These are phyloP conservation scores for Pectinophora gossypiella DNA, from an alignment of 1,140 invertebrate genomes.

Conservation along the genomic window DNA sequence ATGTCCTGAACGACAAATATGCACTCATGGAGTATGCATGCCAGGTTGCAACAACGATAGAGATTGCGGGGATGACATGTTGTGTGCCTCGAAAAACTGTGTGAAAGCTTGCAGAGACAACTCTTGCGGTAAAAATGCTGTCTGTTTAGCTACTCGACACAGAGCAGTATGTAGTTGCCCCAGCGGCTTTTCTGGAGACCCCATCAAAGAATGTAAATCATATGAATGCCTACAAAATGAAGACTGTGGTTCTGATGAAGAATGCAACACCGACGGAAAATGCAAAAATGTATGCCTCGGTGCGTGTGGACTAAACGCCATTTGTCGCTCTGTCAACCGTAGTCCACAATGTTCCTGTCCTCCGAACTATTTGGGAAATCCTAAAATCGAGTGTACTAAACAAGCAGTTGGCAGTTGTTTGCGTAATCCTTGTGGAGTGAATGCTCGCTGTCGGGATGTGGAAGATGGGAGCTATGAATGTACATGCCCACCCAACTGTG, in stretches of 20 bases:
- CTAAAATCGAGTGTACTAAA: slow-evolving; percentile 84
- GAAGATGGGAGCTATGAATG: slow-evolving; percentile 85
- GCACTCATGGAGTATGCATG: slow-evolving; percentile 72
- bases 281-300: slow-evolving; percentile 91
- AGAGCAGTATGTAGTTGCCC: slow-evolving; percentile 90
- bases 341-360: slow-evolving; percentile 89
- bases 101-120: slow-evolving; percentile 83
- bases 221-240: slow-evolving; percentile 85
- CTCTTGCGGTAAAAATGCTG: slow-evolving; percentile 84
- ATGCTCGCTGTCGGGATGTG: slow-evolving; percentile 86
- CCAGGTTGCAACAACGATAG: slow-evolving; percentile 85
- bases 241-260: slow-evolving; percentile 87
- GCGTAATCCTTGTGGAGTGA: slow-evolving; percentile 88
- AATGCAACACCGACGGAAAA: slow-evolving; percentile 82
- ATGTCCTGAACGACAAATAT: slow-evolving; percentile 75
- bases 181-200: slow-evolving; percentile 88
- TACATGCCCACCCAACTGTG: slow-evolving; percentile 85
- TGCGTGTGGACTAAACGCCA: slow-evolving; percentile 89
- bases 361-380: slow-evolving; percentile 89
- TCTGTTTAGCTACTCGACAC: slow-evolving; percentile 85
- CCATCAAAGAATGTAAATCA: slow-evolving; percentile 82
- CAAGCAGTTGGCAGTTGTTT: slow-evolving; percentile 80
- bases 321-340: slow-evolving; percentile 87
- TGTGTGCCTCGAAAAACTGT: slow-evolving; percentile 85
- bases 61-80: slow-evolving; percentile 87